phyloP scores from a whole-genome alignment of 2,113 vertebrate genomes.

The Apeltes quadracus region DNA sequence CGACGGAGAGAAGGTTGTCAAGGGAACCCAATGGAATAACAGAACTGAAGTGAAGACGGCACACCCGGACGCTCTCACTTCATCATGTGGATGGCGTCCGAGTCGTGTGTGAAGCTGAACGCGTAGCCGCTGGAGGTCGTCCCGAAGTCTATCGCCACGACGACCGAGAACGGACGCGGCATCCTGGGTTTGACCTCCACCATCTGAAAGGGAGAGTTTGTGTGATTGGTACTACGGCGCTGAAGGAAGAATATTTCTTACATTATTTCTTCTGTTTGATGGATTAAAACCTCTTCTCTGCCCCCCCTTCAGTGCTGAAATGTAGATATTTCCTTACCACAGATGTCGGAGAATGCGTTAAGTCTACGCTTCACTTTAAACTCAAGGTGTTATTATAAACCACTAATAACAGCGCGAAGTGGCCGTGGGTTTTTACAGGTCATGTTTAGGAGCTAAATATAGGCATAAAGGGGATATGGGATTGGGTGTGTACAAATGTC shows the following conservation, averaged over 20 bases:
- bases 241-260: neutral
- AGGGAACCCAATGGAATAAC: neutral
- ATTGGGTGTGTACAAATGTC: conserved; percentile 44
- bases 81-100: conserved; percentile 97
- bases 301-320: neutral
- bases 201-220: conserved; percentile 73
- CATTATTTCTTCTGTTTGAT: neutral
- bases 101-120: conserved; percentile 92
- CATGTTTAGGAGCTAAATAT: conserved; percentile 45
- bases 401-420: conserved; percentile 50
- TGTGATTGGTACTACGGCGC: neutral
- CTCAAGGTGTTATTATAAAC: conserved; percentile 39
- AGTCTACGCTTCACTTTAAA: conserved; percentile 22
- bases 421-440: conserved; percentile 38
- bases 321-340: conserved; percentile 17
- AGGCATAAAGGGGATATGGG: conserved; percentile 28
- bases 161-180: conserved; percentile 83
- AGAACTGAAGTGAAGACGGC: neutral
- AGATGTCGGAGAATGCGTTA: conserved; percentile 5
- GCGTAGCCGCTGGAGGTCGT: conserved; percentile 97
- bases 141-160: conserved; percentile 95
- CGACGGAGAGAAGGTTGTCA: conserved; percentile 9
- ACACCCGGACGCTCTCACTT: conserved; percentile 77
- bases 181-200: conserved; percentile 78
- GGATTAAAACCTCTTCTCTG: neutral